Evolutionary conservation across 2,888 invertebrate species (phyloP).

Genomic region (Drosophila ustulata): DNA sequence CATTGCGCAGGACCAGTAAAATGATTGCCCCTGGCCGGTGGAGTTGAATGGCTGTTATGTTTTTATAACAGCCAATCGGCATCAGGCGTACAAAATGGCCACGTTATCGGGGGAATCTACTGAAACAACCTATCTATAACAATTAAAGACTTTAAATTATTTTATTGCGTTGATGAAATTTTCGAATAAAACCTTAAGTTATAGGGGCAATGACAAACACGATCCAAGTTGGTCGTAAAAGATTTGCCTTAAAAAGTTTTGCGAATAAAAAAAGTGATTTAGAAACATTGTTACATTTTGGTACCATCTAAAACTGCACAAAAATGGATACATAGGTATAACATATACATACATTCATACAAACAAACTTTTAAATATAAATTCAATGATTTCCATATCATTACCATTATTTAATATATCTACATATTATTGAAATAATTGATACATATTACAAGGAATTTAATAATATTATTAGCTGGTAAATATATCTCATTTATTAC

Average conservation of each 20-base stretch:
- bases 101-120: constrained; percentile 6
- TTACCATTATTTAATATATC: too few species aligned
- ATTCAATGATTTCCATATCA: too few species aligned
- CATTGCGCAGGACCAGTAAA: constrained; percentile 66
- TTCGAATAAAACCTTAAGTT: background rate
- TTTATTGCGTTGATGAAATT: background rate
- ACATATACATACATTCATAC: too few species aligned
- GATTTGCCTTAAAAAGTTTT: background rate
- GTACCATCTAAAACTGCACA: too few species aligned
- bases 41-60: constrained; percentile 32
- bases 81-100: constrained; percentile 68
- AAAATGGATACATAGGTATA: too few species aligned
- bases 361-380: too few species aligned
- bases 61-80: constrained; percentile 69
- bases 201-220: background rate
- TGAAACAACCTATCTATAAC: background rate
- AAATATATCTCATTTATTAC: too few species aligned
- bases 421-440: too few species aligned
- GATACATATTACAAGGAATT: too few species aligned
- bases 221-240: background rate
- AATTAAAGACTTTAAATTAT: constrained; percentile 8
- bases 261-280: background rate
- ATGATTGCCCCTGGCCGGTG: background rate
- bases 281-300: background rate
- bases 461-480: too few species aligned